Evolutionary conservation across 2,797 vertebrate genomes (phyloP).

Genomic region (Cyclura pinguis): DNA sequence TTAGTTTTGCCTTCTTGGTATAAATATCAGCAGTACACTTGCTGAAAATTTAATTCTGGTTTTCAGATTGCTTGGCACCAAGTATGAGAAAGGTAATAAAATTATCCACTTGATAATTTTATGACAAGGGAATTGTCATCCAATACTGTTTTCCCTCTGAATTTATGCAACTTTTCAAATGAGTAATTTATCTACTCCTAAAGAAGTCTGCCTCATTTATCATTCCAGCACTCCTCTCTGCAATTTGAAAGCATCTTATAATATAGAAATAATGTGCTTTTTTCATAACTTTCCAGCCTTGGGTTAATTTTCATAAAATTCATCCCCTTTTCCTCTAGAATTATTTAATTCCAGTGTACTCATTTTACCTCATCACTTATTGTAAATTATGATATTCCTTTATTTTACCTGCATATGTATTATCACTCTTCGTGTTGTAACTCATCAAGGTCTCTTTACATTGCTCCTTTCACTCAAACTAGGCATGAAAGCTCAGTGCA

Average conservation of each 20-base stretch:
- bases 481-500: background rate
- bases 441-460: background rate
- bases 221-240: background rate
- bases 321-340: background rate
- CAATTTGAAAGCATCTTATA: conserved; percentile 3
- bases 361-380: background rate
- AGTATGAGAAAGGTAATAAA: conserved; percentile 2
- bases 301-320: conserved; percentile 22
- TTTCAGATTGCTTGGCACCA: background rate
- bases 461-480: background rate
- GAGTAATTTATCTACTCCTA: conserved; percentile 22
- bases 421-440: background rate
- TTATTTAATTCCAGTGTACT: conserved; percentile 35
- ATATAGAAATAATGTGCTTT: conserved; percentile 43
- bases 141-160: conserved; percentile 8
- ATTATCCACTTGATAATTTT: background rate
- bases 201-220: conserved; percentile 10
- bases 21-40: background rate
- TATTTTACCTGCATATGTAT: background rate
- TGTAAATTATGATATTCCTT: background rate
- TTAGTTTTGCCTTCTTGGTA: background rate
- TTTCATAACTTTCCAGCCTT: conserved; percentile 34
- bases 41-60: background rate
- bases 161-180: background rate
- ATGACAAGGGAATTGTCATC: background rate